Evolutionary conservation across 2,888 invertebrate species (phyloP), one percentile per base, ranked within the genome.

Genomic region (Scelioninae gen. 1): DNA sequence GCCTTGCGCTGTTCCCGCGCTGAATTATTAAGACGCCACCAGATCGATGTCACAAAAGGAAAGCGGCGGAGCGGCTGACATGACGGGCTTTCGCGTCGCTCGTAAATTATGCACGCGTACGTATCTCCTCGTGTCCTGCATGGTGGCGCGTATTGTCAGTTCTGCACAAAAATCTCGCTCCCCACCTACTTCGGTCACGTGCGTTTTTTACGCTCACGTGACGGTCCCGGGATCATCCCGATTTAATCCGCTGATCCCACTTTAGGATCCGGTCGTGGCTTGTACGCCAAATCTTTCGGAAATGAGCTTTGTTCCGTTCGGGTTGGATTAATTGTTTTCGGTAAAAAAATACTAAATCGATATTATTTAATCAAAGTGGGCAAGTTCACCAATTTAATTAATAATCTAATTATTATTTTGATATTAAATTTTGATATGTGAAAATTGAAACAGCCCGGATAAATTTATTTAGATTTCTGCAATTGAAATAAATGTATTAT

Each of bases 21-120:
- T 92, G 92, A 92, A 92, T 92, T 91, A 92, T 92, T 91, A 91
- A 92, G 91, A 89, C 88, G 83, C 89, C 86, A 87, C 83, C 90
- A 90, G 91, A 92, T 92, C 92, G 92, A 92, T 92, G 92, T 91
- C 90, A 90, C 91, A 90, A 90, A 91, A 91, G 88, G 89, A 91
- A 91, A 91, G 88, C 89, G 88, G 87, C 86, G 86, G 86, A 90
- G 88, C 89, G 91, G 89, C 89, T 91, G 90, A 91, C 91, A 91
- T 91, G 91, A 91, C 91, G 91, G 90, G 91, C 90, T 91, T 91
- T 90, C 89, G 90, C 89, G 88, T 90, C 87, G 88, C 88, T 90
- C 89, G 89, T 91, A 90, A 88, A 91, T 91, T 91, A 91, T 91
- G 90, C 89, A 90, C 88, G 86, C 86, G 87, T 86, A 87, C 88